phyloP scores from a whole-genome alignment of 2,888 invertebrate genomes.

The Scaeva pyrastri region DNA sequence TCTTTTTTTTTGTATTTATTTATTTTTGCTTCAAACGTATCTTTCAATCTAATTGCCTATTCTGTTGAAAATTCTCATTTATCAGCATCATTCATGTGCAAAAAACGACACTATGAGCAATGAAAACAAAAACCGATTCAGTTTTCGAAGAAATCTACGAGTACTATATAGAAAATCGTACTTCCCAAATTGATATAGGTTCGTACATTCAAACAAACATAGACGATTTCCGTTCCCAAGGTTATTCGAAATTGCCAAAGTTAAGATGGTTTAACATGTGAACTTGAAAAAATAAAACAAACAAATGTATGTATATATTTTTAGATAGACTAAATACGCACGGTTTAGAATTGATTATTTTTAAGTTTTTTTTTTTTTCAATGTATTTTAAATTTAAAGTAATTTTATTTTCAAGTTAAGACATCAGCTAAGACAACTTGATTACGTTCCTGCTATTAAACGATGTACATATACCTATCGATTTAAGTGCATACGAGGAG shows the following conservation, averaged over 20 bases:
- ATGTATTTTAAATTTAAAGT: constrained; percentile 51
- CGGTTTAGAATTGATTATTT: constrained; percentile 9
- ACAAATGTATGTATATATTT: constrained; percentile 14
- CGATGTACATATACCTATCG: neutral
- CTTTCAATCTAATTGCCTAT: constrained; percentile 50
- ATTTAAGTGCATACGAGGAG: neutral
- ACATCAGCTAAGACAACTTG: neutral
- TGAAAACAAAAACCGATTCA: constrained; percentile 32
- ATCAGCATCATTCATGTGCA: constrained; percentile 48
- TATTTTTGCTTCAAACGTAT: constrained; percentile 12
- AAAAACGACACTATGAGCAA: constrained; percentile 27
- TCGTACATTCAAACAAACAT: neutral
- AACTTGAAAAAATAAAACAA: constrained; percentile 53
- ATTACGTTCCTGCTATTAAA: neutral
- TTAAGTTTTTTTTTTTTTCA: neutral
- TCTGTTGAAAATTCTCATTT: constrained; percentile 46
- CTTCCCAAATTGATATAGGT: constrained; percentile 9
- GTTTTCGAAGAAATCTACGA: neutral
- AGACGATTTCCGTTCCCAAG: constrained; percentile 19
- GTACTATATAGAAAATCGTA: neutral
- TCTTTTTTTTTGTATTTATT: no score
- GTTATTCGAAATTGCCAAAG: constrained; percentile 18
- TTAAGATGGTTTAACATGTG: constrained; percentile 30
- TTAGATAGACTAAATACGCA: constrained; percentile 35
- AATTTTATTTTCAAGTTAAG: neutral